These are phyloP conservation scores for Stenodera caucasica DNA, from an alignment of 2,888 invertebrate species.

Conservation along the genomic window DNA sequence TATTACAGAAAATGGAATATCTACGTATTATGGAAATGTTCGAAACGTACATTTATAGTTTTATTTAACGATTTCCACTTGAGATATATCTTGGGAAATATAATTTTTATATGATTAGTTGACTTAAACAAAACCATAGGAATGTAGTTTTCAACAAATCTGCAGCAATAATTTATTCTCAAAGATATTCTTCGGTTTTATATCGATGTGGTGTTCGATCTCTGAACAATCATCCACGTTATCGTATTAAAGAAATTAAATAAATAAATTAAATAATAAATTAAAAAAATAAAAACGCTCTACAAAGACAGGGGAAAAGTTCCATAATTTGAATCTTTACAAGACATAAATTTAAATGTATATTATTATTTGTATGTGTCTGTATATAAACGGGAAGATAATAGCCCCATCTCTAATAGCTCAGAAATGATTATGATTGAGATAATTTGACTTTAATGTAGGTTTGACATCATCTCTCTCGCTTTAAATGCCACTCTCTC, in stretches of 20 bases:
- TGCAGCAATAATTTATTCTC: constrained; percentile 21
- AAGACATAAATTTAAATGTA: no score
- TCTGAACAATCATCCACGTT: constrained; percentile 15
- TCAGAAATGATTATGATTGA: constrained; percentile 27
- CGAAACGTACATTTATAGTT: no score
- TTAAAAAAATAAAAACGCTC: not conserved
- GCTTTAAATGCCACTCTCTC: not conserved
- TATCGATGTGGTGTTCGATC: constrained; percentile 22
- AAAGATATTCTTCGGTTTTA: constrained; percentile 24
- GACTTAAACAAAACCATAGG: constrained; percentile 24
- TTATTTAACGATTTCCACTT: no score
- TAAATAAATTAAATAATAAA: no score
- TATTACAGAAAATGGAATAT: no score
- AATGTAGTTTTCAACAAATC: not conserved
- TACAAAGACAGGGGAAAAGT: no score
- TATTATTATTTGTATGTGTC: no score
- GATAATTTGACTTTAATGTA: constrained; percentile 35
- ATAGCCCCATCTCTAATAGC: constrained; percentile 17
- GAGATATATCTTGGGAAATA: no score
- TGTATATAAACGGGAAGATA: constrained; percentile 11
- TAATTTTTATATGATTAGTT: constrained; percentile 22
- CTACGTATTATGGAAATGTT: no score
- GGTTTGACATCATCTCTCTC: constrained; percentile 27
- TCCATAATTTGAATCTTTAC: no score
- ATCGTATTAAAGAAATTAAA: no score